These are phyloP conservation scores for Epinephelus moara DNA, from an alignment of 2,113 vertebrate genomes.

Conservation along the genomic window DNA sequence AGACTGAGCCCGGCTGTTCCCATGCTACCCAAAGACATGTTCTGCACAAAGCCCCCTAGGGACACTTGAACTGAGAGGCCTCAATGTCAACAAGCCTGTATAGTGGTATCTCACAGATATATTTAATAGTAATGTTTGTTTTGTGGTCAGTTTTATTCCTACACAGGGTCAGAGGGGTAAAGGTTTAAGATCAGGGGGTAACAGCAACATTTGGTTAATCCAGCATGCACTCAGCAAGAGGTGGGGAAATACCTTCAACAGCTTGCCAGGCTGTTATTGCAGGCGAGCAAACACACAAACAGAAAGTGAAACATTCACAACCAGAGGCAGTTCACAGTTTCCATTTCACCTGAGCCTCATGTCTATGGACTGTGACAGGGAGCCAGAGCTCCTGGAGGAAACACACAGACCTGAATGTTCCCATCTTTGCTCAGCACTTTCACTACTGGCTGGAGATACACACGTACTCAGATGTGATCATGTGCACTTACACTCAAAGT, in stretches of 20 bases:
- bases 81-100: slow-evolving; percentile 33
- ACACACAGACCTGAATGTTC: not conserved
- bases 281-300: not conserved
- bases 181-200: not conserved
- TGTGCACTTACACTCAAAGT: not conserved
- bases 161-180: not conserved
- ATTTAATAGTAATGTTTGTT: not conserved
- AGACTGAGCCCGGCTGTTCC: slow-evolving; percentile 66
- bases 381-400: not conserved
- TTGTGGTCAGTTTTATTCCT: not conserved
- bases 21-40: slow-evolving; percentile 55
- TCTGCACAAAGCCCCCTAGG: slow-evolving; percentile 31
- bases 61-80: slow-evolving; percentile 41
- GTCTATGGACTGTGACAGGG: not conserved
- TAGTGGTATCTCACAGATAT: not conserved
- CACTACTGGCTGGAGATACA: not conserved
- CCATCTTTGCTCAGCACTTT: not conserved
- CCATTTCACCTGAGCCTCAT: not conserved
- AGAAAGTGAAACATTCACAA: slow-evolving; percentile 23
- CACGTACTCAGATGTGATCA: not conserved
- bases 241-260: not conserved
- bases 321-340: not conserved
- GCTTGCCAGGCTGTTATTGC: not conserved
- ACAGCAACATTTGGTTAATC: not conserved
- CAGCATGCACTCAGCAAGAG: not conserved